phyloP scores from a whole-genome alignment of 1,140 invertebrate genomes.

The Brachionus sp. region DNA sequence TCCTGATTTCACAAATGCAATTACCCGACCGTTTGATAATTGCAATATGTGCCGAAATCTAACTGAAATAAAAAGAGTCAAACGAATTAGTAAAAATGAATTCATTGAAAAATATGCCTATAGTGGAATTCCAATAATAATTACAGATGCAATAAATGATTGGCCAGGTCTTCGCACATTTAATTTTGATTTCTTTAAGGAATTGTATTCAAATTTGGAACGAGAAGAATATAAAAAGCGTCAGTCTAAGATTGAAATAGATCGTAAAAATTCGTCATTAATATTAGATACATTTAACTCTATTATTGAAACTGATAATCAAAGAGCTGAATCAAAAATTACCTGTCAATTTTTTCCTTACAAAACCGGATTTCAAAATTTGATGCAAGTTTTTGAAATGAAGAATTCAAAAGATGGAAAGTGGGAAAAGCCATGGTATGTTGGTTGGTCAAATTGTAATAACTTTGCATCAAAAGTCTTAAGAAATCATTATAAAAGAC shows the following conservation, averaged over 20 bases:
- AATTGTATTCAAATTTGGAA: constrained; percentile 65
- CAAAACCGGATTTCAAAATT: constrained; percentile 72
- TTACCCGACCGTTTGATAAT: constrained; percentile 70
- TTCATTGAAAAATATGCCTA: constrained; percentile 73
- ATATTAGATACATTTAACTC: constrained; percentile 23
- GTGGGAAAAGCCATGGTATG: constrained; percentile 73
- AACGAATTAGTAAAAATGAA: constrained; percentile 65
- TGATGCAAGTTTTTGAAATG: constrained; percentile 71
- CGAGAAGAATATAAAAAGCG: not conserved
- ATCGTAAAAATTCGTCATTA: not conserved
- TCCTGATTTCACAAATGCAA: constrained; percentile 63
- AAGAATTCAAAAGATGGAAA: constrained; percentile 65
- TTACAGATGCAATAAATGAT: constrained; percentile 70
- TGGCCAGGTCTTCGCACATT: constrained; percentile 73
- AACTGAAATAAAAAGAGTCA: constrained; percentile 63
- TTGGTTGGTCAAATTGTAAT: constrained; percentile 86
- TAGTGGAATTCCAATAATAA: constrained; percentile 70
- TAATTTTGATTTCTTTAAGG: constrained; percentile 73
- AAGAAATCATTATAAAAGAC: constrained; percentile 73
- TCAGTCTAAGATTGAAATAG: constrained; percentile 7
- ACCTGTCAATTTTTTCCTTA: constrained; percentile 85
- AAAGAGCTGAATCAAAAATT: constrained; percentile 41
- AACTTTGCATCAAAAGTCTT: constrained; percentile 71
- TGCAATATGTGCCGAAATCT: constrained; percentile 71
- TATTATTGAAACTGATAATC: constrained; percentile 19